Conservation (phyloP, 2,797 vertebrate genomes). For the Acanthopagrus latus region DNA sequence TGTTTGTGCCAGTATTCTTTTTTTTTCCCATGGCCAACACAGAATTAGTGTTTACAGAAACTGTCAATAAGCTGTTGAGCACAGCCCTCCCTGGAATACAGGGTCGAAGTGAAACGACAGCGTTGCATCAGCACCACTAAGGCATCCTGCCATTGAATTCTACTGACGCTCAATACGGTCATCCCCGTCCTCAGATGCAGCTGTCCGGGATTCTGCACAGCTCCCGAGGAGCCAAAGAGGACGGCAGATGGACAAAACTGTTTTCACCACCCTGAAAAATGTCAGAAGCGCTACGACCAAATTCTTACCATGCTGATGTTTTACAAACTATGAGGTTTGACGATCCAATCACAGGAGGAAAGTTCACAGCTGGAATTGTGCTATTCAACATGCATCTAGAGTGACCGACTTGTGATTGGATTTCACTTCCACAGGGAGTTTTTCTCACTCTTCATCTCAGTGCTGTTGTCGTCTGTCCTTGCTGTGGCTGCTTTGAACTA, state of each 20-base stretch:
- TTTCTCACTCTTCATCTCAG: too few species aligned
- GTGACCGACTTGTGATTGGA: too few species aligned
- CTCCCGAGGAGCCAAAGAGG: conserved; percentile 1
- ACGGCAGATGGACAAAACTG: background rate
- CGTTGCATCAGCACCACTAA: conserved; percentile 1
- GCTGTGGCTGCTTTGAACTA: too few species aligned
- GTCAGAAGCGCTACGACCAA: background rate
- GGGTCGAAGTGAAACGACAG: conserved; percentile 10
- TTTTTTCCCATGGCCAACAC: conserved; percentile 24
- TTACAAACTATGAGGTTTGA: too few species aligned
- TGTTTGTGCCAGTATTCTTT: conserved; percentile 17
- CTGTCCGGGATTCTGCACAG: conserved; percentile 8
- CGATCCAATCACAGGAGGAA: background rate
- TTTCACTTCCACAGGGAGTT: too few species aligned
- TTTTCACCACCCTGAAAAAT: background rate
- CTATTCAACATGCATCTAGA: too few species aligned
- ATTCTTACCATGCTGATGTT: background rate
- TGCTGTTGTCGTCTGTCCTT: too few species aligned
- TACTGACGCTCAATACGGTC: background rate
- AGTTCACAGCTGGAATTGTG: too few species aligned
- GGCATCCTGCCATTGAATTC: conserved; percentile 5
- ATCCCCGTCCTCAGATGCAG: conserved; percentile 11
- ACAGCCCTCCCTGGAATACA: conserved; percentile 15
- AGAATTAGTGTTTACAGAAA: conserved; percentile 32
- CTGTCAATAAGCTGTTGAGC: conserved; percentile 38